These are phyloP conservation scores for Danaus plexippus DNA, from an alignment of 1,140 invertebrate species.

Conservation along the genomic window DNA sequence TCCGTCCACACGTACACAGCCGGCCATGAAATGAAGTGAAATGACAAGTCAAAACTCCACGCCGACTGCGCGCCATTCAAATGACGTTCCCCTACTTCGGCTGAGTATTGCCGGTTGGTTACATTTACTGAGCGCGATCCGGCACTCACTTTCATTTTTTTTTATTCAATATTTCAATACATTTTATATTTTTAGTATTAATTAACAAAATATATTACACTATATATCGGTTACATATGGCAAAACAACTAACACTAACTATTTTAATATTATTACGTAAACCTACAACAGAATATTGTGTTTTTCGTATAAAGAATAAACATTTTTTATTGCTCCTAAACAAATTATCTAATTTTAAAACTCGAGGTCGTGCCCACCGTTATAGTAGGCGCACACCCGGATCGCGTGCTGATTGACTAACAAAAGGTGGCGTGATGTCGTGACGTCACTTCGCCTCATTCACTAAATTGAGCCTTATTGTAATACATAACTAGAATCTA, in stretches of 20 bases:
- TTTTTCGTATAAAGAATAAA: too few species aligned
- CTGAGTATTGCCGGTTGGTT: conserved; percentile 34
- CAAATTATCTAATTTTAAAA: conserved; percentile 18
- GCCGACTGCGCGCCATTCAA: conserved; percentile 30
- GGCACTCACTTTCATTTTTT: conserved; percentile 24
- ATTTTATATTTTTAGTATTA: not conserved
- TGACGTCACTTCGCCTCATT: conserved; percentile 66
- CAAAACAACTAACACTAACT: not conserved
- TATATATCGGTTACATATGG: too few species aligned
- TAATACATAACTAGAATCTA: too few species aligned
- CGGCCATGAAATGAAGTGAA: conserved; percentile 33
- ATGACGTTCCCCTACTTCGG: conserved; percentile 35
- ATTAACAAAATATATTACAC: not conserved
- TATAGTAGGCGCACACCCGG: conserved; percentile 38
- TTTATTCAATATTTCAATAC: not conserved
- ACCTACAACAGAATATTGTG: too few species aligned
- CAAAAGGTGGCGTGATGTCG: conserved; percentile 68
- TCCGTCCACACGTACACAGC: conserved; percentile 20
- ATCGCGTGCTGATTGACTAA: conserved; percentile 57
- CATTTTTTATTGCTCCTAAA: too few species aligned
- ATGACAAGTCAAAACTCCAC: conserved; percentile 36
- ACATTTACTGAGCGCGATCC: conserved; percentile 52
- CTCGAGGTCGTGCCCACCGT: conserved; percentile 29
- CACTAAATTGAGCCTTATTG: conserved; percentile 39
- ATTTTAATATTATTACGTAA: not conserved